Evolutionary conservation across 2,797 vertebrate species (phyloP), one percentile per base, ranked within the genome.

Genomic region (Glossophaga mutica): DNA sequence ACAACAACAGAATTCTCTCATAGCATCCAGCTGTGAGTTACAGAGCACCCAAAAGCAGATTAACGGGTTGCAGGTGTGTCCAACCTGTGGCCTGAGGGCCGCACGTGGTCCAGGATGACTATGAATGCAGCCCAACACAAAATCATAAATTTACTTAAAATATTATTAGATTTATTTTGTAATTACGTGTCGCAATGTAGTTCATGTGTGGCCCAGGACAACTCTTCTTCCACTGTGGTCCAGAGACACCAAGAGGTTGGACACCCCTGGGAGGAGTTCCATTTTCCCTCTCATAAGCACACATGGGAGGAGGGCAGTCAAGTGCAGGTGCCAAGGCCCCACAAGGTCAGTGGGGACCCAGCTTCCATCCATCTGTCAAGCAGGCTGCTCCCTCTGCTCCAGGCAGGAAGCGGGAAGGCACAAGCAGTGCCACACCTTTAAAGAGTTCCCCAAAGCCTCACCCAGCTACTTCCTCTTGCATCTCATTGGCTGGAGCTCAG

Each of bases 341-440:
- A 3, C 18, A 14, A 32, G 29, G 21, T 55, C 52, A 34, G 14
- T 9, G 21, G 84, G 52, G n/a, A 34, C 57, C 19, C 34, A 4
- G 22, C 55, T 55, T 89, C 89, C 67, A 10, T 37, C 68, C 15
- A 0, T 59, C 15, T 68, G 44, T n/a, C 34, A 50, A 15, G n/a
- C 21, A 16, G 34, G 81, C 39, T 0, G 21, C 2, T 3, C 2
- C 29, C 0, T 22, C n/a, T 37, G 59, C 24, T 46, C 32, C n/a
- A 16, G 71, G 57, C 16, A 15, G 15, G 42, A 26, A 0, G 1
- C 3, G 1, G 57, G 67, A 39, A 3, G 8, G 46, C 2, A 15
- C 26, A 19, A 39, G 65, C 1, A 0, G 21, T n/a, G 0, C 1
- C 16, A 1, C 6, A 21, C 73, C 81, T 67, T 81, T 6, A 6